Evolutionary conservation across 2,888 invertebrate species (phyloP).

Genomic region (Limulus polyphemus): DNA sequence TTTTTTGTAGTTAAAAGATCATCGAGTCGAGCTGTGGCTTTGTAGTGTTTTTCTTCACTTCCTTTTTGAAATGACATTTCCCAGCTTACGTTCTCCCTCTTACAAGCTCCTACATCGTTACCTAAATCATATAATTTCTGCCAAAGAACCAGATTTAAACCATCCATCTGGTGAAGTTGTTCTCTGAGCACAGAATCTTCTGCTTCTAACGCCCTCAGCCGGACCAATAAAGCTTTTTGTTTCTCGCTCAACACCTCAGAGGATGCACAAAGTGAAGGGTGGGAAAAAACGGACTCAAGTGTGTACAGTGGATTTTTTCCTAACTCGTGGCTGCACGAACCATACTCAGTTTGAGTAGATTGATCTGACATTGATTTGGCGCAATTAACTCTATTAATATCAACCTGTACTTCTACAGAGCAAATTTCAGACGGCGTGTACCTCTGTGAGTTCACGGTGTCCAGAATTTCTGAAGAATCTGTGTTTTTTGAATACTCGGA

Average conservation of each 20-base stretch:
- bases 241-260: background rate
- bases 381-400: background rate
- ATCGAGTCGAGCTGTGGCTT: background rate
- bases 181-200: conserved; percentile 18
- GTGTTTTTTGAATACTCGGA: too few species aligned
- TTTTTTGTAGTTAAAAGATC: background rate
- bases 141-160: conserved; percentile 21
- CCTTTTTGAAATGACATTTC: too few species aligned
- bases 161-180: conserved; percentile 17
- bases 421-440: too few species aligned
- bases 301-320: too few species aligned
- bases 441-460: background rate
- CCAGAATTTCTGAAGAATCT: background rate
- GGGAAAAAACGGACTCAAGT: too few species aligned
- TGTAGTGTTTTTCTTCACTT: background rate
- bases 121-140: conserved; percentile 20
- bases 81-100: conserved; percentile 6
- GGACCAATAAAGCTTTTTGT: conserved; percentile 4
- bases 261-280: background rate
- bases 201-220: conserved; percentile 13
- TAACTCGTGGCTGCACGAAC: too few species aligned
- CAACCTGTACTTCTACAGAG: too few species aligned
- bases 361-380: background rate
- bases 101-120: conserved; percentile 18
- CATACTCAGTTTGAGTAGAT: background rate